Evolutionary conservation across 2,797 vertebrate genomes (phyloP), one percentile per base, ranked within the genome.

Genomic region (Coracias cyanogaster): DNA sequence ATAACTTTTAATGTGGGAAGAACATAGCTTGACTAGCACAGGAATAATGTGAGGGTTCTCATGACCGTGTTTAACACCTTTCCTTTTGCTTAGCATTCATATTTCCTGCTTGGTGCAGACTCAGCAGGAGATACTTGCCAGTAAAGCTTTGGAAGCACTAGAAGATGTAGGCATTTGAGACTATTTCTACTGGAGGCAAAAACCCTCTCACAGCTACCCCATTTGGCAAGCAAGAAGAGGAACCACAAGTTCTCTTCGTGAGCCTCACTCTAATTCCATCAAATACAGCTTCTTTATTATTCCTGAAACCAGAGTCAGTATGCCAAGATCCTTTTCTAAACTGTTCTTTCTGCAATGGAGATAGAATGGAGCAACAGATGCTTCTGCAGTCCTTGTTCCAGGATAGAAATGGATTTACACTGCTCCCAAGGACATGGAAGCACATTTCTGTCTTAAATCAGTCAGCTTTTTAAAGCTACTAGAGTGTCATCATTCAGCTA

Each of bases 1-100:
- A 92, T 92, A 95, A 94, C 55, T 82, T 91, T 62, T 64, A 29
- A 77, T 21, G 64, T 73, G 31, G 73, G 81, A 94, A 87, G 48
- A 91, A 82, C 31, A 82, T 24, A 52, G 70, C 37, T 86, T 82
- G 64, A 77, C 64, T 80, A 79, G 71, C 54, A 79, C 2, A 82
- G 48, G 31, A 93, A 94, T 66, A 90, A 84, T 2, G 15, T 35
- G 54, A 90, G 66, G n/a, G 52, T 37, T 93, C 83, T 69, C 74
- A 90, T 0, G 5, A 86, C 57, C 64, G 65, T 77, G 57, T 90
- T 90, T 89, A 85, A 80, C n/a, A 20, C 60, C 57, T 82, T 67
- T 33, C 55, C 28, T 85, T 85, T 90, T 33, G 74, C 84, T 93
- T 45, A 80, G 54, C 71, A 87, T 78, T 54, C 76, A 61, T 28